phyloP scores from a whole-genome alignment of 2,888 invertebrate species.

The Synanthedon vespiformis region DNA sequence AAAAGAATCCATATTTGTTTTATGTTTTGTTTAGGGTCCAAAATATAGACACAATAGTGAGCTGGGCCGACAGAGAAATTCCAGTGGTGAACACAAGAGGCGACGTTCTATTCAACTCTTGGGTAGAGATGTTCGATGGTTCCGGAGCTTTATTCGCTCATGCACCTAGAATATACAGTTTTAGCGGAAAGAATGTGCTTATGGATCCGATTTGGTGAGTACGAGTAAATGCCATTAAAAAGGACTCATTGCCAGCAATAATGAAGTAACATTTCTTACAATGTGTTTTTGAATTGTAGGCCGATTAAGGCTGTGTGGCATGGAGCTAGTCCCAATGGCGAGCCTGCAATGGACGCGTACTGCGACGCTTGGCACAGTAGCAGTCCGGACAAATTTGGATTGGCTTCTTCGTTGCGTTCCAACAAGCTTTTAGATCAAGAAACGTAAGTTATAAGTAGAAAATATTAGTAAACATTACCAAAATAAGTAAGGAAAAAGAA shows the following conservation, averaged over 20 bases:
- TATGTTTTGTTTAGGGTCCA: conserved; percentile 72
- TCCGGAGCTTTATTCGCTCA: conserved; percentile 88
- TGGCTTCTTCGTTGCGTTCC: conserved; percentile 85
- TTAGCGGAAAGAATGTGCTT: conserved; percentile 92
- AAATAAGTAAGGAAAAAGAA: too few species aligned
- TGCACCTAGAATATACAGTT: conserved; percentile 91
- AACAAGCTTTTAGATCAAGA: conserved; percentile 85
- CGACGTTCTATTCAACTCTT: conserved; percentile 94
- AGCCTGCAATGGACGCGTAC: conserved; percentile 88
- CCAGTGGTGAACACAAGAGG: conserved; percentile 91
- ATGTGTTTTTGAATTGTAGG: conserved; percentile 60
- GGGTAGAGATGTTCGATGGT: conserved; percentile 92
- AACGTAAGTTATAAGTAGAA: conserved; percentile 37
- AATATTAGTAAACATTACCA: not conserved
- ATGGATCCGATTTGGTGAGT: conserved; percentile 88
- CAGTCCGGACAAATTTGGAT: conserved; percentile 81
- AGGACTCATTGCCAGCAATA: not conserved
- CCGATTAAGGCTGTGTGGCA: conserved; percentile 97
- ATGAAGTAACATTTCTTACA: too few species aligned
- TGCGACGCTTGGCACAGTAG: conserved; percentile 94
- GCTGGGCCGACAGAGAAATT: conserved; percentile 85
- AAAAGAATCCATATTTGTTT: too few species aligned
- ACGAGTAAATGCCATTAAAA: not conserved
- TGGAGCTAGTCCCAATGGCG: conserved; percentile 87
- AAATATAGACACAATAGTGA: conserved; percentile 93